phyloP scores from a whole-genome alignment of 1,140 invertebrate species.

The Amphibalanus amphitrite region DNA sequence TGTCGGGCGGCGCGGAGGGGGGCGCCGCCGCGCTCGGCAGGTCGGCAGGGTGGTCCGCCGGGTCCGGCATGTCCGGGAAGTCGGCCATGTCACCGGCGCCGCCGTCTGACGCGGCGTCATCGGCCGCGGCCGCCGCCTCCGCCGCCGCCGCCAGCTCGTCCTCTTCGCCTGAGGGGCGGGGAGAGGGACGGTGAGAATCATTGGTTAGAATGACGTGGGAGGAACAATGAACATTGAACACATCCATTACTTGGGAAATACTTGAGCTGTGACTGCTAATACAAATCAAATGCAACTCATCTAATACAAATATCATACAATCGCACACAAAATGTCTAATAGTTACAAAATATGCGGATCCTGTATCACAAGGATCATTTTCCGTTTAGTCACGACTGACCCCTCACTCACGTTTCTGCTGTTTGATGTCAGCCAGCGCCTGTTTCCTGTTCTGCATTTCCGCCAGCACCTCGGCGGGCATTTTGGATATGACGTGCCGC shows the following conservation, averaged over 20 bases:
- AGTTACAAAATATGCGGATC: too few species aligned
- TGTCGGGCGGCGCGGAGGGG: background rate
- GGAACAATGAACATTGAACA: too few species aligned
- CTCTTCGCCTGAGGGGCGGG: background rate
- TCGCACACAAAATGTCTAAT: too few species aligned
- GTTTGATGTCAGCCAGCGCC: background rate
- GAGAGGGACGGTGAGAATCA: too few species aligned
- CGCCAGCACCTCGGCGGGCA: background rate
- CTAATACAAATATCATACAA: too few species aligned
- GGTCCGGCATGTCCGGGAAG: background rate
- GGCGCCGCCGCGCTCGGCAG: too few species aligned
- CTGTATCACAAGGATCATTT: too few species aligned
- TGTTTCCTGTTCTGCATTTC: background rate
- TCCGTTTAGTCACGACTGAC: too few species aligned
- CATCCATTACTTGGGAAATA: too few species aligned
- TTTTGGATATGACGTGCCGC: background rate
- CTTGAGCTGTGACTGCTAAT: too few species aligned
- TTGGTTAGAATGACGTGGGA: too few species aligned
- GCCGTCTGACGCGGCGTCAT: background rate
- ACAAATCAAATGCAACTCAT: too few species aligned
- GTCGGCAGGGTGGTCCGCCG: background rate
- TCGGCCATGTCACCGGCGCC: background rate
- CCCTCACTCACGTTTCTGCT: background rate
- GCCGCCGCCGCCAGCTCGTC: background rate
- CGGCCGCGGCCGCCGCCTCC: background rate